Conservation (phyloP, 2,113 vertebrate species). For the Otis tarda region DNA sequence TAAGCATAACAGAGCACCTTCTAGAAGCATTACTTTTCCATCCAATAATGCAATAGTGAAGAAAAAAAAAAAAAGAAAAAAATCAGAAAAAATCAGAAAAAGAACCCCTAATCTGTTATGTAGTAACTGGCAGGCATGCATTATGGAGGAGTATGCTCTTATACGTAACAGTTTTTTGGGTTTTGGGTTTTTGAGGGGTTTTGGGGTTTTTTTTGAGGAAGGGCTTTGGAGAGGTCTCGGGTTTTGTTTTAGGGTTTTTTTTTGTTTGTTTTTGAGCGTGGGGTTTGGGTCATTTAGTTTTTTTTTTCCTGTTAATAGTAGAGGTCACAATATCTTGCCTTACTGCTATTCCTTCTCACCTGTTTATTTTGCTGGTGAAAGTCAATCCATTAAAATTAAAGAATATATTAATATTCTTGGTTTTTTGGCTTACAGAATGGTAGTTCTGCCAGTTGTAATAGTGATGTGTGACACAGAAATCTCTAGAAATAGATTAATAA, state of each 20-base stretch:
- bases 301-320: neutral
- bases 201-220: neutral
- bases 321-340: neutral
- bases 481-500: neutral
- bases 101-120: neutral
- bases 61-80: too few relatives aligned
- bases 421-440: neutral
- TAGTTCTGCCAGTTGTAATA: neutral
- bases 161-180: neutral
- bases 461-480: neutral
- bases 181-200: neutral
- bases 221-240: neutral
- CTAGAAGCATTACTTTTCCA: neutral
- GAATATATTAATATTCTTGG: neutral
- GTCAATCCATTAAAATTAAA: neutral
- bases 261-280: neutral
- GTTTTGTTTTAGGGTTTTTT: too few relatives aligned
- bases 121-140: neutral
- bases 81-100: neutral
- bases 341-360: neutral
- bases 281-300: accelerated
- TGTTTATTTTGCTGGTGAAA: neutral
- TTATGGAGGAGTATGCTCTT: neutral
- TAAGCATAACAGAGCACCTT: neutral
- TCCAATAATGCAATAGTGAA: neutral